Base-by-base conservation (phyloP, 2,888 invertebrate genomes). In the Ectropis crepuscularia region DNA sequence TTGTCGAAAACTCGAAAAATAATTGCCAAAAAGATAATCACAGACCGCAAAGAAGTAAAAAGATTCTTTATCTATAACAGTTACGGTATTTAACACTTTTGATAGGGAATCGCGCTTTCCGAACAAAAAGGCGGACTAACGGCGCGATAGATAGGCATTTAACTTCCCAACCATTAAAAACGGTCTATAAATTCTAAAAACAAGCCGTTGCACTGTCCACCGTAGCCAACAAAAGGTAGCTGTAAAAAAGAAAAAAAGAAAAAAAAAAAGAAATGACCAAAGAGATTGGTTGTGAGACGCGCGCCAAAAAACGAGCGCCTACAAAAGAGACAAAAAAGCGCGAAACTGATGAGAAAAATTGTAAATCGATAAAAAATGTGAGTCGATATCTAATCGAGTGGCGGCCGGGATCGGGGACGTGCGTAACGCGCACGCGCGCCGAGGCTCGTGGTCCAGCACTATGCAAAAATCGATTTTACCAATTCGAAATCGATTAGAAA, bases 361-460 rank as follows among this genome's bases (percentile, higher is more conserved):
- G 73, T 73, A 72, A 76, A 74, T 74, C 69, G 69, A 73, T 74
- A 82, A 81, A 83, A 86, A 83, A 79, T 80, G 63, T 73, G 73
- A 78, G 76, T 81, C 85, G 82, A 82, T 83, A 81, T 81, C 86
- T 81, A 85, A 86, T 84, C 85, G 83, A 85, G 82, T 79, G 80
- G 81, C 77, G 79, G 79, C 67, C 74, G 74, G 74, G 74, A 80
- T 81, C 82, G 79, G 71, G 78, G 79, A 82, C 90, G 89, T 89
- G 90, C 90, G 89, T 90, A 85, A 87, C 88, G 80, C 74, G 81
- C 85, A 82, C 84, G 87, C 83, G 87, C 83, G 76, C 58, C 74
- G 75, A 38, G 80, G 85, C 85, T 80, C 86, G 83, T 81, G 86
- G 78, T 71, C 66, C 69, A 71, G 39, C 68, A 69, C 77, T 81